A percentile compares a stretch with the other conserved stretches of the same genome.
Conservation (phyloP, 2,113 vertebrate genomes). For the Leuciscus idus region DNA sequence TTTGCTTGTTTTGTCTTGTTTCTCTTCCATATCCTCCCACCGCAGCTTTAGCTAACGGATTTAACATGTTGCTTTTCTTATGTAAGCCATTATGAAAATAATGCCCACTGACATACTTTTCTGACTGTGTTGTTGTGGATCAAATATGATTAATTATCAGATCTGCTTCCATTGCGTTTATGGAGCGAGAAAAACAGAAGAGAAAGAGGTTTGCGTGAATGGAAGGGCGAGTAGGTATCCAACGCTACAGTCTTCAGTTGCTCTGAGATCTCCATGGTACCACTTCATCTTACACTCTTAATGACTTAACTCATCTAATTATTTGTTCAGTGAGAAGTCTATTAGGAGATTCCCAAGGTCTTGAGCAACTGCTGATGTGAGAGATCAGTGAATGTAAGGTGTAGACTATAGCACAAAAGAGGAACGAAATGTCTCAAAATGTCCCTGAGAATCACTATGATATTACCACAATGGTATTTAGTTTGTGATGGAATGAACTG, state of each 20-base stretch:
- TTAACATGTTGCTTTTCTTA: conserved; percentile 16
- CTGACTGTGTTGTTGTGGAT: conserved; percentile 1
- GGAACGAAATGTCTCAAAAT: conserved; percentile 15
- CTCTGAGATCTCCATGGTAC: conserved; percentile 34
- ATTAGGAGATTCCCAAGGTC: conserved; percentile 51
- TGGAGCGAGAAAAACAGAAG: background rate
- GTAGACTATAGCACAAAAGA: background rate
- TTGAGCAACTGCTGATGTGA: conserved; percentile 46
- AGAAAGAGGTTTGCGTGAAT: conserved; percentile 17
- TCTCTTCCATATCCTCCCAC: background rate
- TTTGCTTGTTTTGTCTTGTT: conserved; percentile 33
- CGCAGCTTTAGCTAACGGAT: background rate
- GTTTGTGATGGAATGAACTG: conserved; percentile 5
- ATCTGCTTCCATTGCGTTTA: background rate
- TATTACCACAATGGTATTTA: conserved; percentile 3
- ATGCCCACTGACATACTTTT: conserved; percentile 27
- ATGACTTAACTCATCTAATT: conserved; percentile 55
- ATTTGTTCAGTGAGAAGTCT: conserved; percentile 51
- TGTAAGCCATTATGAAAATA: conserved; percentile 22
- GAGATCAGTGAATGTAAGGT: conserved; percentile 29
- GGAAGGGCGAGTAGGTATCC: background rate
- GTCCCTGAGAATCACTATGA: conserved; percentile 63
- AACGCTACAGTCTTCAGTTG: background rate
- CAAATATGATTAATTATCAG: conserved; percentile 7
- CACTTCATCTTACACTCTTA: conserved; percentile 52